Base-by-base conservation (phyloP, 2,888 invertebrate species). In the Thereva nobilitata region DNA sequence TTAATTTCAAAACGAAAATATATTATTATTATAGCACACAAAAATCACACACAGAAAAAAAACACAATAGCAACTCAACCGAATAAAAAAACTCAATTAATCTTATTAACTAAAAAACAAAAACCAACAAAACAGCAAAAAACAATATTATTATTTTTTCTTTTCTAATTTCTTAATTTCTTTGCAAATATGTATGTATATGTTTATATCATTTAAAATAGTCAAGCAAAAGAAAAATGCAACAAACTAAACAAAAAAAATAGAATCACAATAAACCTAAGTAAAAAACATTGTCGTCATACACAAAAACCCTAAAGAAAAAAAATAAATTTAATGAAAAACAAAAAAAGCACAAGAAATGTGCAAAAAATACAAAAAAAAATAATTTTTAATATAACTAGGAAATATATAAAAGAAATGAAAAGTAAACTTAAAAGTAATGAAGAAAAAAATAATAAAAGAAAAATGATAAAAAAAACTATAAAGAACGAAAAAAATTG, bases 241-340 rank as follows among this genome's bases (percentile, higher is more conserved):
- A 64, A 41, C 63, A 38, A 38, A 64, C 37, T 49, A 61, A 67
- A 52, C 5, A 67, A 55, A 56, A 56, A 12, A 41, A 56, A 68
- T 49, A 42, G 49, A 64, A 65, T 54, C 55, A 59, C 61, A 64
- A 49, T 9, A 47, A 65, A 61, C 49, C 45, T 63, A 41, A 52
- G 52, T 23, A 45, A 38, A 56, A 57, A 45, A 47, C 41, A 68
- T 57, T 68, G 68, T 68, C 68, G 68, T 68, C 68, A 68, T 68
- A 68, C 68, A 68, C 68, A 68, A 68, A 56, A 45, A 61, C 56
- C 56, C 52, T 64, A 54, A 47, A 50, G 64, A 9, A 44, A 23
- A 55, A 49, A 53, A 54, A 44, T 64, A 49, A 67, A 55, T 42
- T 54, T 37, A 53, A 54, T 23, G 23, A 49, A 67, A 59, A 40